Evolutionary conservation across 1,140 invertebrate genomes (phyloP).

Genomic region (Ptiloglossa arizonensis): DNA sequence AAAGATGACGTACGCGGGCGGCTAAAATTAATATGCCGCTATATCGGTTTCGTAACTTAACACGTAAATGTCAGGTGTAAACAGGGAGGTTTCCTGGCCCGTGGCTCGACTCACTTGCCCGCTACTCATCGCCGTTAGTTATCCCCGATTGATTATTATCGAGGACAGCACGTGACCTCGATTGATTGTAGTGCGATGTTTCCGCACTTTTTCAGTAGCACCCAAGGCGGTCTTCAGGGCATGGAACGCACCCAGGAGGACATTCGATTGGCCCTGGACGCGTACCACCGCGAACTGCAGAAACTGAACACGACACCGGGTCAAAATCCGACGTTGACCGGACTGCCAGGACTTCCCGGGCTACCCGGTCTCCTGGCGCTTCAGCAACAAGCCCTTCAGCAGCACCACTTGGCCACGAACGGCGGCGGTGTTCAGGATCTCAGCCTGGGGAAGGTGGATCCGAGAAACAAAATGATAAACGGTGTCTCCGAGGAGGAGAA

Average conservation of each 20-base stretch:
- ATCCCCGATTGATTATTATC: constrained; percentile 70
- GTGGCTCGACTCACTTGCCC: not conserved
- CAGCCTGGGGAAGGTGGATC: constrained; percentile 90
- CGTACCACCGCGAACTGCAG: constrained; percentile 95
- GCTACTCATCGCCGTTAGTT: not conserved
- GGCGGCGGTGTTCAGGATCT: constrained; percentile 91
- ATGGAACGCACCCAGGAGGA: constrained; percentile 92
- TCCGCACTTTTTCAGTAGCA: constrained; percentile 90
- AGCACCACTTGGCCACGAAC: constrained; percentile 83
- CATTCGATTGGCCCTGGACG: constrained; percentile 93
- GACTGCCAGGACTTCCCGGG: constrained; percentile 82
- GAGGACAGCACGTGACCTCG: constrained; percentile 85
- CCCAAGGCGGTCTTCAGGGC: constrained; percentile 82
- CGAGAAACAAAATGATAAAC: constrained; percentile 85
- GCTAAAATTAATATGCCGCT: constrained; percentile 46
- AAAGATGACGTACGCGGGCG: constrained; percentile 25
- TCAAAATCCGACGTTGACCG: constrained; percentile 82
- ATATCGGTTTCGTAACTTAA: constrained; percentile 48
- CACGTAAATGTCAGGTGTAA: constrained; percentile 37
- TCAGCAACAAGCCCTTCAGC: constrained; percentile 88
- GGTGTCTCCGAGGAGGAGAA: constrained; percentile 86
- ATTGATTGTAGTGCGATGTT: constrained; percentile 85
- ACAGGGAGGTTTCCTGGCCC: not conserved
- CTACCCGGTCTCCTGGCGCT: constrained; percentile 87
- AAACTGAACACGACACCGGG: constrained; percentile 88